These are phyloP conservation scores for Acyrthosiphon pisum DNA, from an alignment of 1,140 invertebrate species.

Conservation along the genomic window DNA sequence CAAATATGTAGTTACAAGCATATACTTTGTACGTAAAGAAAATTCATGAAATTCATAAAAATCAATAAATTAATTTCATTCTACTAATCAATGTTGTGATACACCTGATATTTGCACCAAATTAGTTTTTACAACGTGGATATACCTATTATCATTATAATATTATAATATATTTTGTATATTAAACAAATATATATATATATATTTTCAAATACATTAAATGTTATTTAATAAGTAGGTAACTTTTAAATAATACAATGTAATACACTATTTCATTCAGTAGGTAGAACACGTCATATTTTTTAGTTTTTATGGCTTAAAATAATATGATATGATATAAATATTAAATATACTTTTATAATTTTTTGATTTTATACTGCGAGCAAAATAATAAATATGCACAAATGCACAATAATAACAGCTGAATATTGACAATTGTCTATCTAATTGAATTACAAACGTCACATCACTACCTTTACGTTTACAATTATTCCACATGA, in stretches of 20 bases:
- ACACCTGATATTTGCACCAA: background rate
- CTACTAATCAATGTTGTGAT: too few relatives aligned
- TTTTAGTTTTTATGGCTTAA: too few relatives aligned
- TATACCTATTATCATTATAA: too few relatives aligned
- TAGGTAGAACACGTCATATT: background rate
- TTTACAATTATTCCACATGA: background rate
- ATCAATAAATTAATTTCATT: background rate
- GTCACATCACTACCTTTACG: background rate
- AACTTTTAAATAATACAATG: too few relatives aligned
- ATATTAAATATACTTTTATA: background rate
- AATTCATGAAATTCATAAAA: too few relatives aligned
- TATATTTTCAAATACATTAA: too few relatives aligned
- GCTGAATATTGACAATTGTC: background rate
- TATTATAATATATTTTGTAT: too few relatives aligned
- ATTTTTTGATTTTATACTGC: background rate
- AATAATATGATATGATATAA: too few relatives aligned
- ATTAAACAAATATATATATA: too few relatives aligned
- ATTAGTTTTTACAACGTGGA: too few relatives aligned
- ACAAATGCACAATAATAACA: background rate
- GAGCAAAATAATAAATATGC: background rate
- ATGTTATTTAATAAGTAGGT: too few relatives aligned
- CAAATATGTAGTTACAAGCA: too few relatives aligned
- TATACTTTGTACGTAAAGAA: background rate
- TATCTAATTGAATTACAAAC: background rate
- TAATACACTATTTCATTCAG: background rate